Evolutionary conservation across 2,113 vertebrate species (phyloP).

Genomic region (Gorsachius goisagi): DNA sequence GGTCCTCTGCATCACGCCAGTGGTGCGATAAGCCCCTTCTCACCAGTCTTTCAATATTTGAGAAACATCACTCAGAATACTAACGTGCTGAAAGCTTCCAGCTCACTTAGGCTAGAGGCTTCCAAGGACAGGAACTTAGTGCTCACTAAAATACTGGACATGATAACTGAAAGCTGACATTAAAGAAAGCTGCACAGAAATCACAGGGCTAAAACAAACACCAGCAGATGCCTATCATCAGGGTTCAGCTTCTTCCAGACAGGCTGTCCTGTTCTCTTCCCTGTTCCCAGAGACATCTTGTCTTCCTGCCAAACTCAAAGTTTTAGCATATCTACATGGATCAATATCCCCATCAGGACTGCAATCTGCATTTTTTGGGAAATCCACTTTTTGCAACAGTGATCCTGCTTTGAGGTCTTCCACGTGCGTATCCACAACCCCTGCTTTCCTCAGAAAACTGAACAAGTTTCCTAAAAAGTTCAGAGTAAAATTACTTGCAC

Average conservation of each 20-base stretch:
- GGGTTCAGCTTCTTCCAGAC: background rate
- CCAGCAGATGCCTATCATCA: background rate
- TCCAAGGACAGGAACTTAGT: background rate
- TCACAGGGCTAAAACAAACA: background rate
- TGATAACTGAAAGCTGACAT: background rate
- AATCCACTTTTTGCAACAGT: background rate
- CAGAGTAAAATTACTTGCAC: background rate
- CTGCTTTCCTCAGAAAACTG: background rate
- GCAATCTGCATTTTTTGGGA: background rate
- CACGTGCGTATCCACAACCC: background rate
- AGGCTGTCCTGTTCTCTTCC: background rate
- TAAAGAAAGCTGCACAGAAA: background rate
- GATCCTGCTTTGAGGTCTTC: background rate
- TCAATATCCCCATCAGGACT: background rate
- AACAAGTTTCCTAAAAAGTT: background rate
- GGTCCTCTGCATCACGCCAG: background rate
- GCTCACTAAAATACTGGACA: background rate
- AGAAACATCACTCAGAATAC: background rate
- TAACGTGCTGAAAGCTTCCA: background rate
- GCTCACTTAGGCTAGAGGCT: background rate
- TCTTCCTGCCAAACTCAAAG: background rate
- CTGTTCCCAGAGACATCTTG: background rate
- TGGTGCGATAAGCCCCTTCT: background rate
- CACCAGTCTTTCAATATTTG: background rate
- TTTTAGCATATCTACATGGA: background rate